Conservation (phyloP, 2,797 vertebrate genomes). For the Cuniculus paca region DNA sequence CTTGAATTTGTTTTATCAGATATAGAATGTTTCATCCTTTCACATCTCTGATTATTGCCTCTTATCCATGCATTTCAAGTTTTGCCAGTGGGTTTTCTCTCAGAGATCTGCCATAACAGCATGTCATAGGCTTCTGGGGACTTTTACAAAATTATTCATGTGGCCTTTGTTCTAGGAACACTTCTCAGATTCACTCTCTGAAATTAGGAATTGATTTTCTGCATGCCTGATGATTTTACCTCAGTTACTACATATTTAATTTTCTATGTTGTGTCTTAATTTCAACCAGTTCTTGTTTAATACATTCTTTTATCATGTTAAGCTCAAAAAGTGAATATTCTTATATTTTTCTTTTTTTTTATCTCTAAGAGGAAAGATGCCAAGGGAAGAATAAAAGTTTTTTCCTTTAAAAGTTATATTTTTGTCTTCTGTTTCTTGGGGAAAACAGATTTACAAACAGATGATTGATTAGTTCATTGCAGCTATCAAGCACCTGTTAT, state of each 20-base stretch:
- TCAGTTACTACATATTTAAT: neutral
- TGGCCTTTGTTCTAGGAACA: conserved; percentile 35
- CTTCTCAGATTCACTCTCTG: conserved; percentile 43
- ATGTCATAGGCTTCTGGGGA: neutral
- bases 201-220: conserved; percentile 50
- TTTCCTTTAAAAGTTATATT: neutral
- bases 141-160: neutral
- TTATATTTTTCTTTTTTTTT: neutral
- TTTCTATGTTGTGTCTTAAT: neutral
- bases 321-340: neutral
- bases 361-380: neutral
- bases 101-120: neutral
- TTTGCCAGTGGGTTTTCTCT: conserved; percentile 34
- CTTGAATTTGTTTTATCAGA: neutral
- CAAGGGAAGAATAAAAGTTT: neutral
- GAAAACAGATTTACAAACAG: neutral
- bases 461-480: neutral
- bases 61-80: neutral
- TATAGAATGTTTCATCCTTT: conserved; percentile 2
- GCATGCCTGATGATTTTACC: conserved; percentile 27
- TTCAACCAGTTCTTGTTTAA: conserved; percentile 26
- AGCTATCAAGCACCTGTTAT: neutral
- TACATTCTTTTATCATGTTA: neutral
- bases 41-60: neutral
- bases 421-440: neutral